Evolutionary conservation across 2,797 vertebrate genomes (phyloP), one percentile per base, ranked within the genome.

Genomic region (Phrynocephalus forsythii): DNA sequence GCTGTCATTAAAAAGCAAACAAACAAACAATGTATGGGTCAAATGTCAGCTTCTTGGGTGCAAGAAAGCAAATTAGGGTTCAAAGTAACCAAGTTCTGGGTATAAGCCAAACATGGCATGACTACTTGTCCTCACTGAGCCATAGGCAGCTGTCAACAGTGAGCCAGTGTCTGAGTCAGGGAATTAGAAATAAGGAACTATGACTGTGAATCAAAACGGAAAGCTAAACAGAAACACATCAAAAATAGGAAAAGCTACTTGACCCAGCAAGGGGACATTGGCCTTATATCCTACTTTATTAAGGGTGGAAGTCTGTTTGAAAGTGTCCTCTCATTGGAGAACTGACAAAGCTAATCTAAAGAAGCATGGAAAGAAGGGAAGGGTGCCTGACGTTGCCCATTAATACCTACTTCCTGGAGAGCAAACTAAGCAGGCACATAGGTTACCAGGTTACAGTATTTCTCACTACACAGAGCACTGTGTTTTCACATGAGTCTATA

Each of bases 11-110:
- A 63, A 69, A 26, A 52, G 30, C 38, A 28, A 69, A 52, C 38
- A 28, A 69, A 56, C 69, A 67, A 56, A 79, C 66, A 56, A 71
- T 60, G 33, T 18, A 69, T 69, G 9, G 28, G 84, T 48, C 84
- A 86, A 71, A 86, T 56, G 79, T 52, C 30, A 86, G 76, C 66
- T 71, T 79, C 84, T 67, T 86, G 84, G 76, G 76, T 79, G 48
- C 71, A 30, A 26, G n/a, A 86, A 44, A 44, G 83, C 48, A 84
- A 76, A 2, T 16, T 79, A 79, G 76, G 63, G 67, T 56, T 76
- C 38, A 76, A 84, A 38, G 22, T 75, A 73, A 84, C 56, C 71
- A 84, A 76, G 22, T 63, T 75, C 56, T 84, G 83, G 63, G 38
- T 3, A 3, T 76, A 50, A 76, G 83, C 83, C 83, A 84, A 44